Evolutionary conservation across 2,797 vertebrate genomes (phyloP).

Genomic region (Micrastur ruficollis): DNA sequence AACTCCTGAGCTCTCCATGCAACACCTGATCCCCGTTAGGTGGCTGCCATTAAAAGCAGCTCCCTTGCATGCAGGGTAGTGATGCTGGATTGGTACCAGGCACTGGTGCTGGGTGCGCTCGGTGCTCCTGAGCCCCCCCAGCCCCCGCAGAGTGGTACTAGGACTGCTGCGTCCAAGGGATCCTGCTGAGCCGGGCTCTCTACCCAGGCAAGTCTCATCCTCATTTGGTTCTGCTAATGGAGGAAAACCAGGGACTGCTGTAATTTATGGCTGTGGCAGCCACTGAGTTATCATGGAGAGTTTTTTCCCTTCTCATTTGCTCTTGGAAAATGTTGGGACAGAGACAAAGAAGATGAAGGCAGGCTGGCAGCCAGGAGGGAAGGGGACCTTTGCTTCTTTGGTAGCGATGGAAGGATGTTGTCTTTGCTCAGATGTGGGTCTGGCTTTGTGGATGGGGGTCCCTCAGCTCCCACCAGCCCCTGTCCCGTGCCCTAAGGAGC

Average conservation of each 20-base stretch:
- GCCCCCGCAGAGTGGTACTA: not conserved
- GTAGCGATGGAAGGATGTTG: rapidly evolving
- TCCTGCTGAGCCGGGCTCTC: not conserved
- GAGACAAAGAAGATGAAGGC: not conserved
- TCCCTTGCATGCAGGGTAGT: rapidly evolving
- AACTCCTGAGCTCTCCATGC: not conserved
- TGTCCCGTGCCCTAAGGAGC: not conserved
- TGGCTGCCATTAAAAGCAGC: not conserved
- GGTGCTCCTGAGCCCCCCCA: not conserved
- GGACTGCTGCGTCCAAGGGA: rapidly evolving
- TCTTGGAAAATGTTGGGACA: not conserved
- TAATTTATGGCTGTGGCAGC: not conserved
- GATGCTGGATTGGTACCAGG: not conserved
- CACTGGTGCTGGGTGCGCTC: rapidly evolving
- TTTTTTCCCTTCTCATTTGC: not conserved
- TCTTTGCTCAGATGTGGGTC: not conserved
- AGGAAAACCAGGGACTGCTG: not conserved
- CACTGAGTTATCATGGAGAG: not conserved
- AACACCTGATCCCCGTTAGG: not conserved
- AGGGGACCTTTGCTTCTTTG: not conserved
- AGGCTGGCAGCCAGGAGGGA: not conserved
- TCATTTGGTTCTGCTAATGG: rapidly evolving
- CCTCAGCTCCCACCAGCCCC: not conserved
- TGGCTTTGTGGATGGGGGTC: not conserved
- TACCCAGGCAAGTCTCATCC: not conserved